Percentiles rank a stretch among this genome's conserved stretches.
These are phyloP conservation scores for Phthorimaea operculella DNA, from an alignment of 1,140 invertebrate genomes.

Conservation along the genomic window DNA sequence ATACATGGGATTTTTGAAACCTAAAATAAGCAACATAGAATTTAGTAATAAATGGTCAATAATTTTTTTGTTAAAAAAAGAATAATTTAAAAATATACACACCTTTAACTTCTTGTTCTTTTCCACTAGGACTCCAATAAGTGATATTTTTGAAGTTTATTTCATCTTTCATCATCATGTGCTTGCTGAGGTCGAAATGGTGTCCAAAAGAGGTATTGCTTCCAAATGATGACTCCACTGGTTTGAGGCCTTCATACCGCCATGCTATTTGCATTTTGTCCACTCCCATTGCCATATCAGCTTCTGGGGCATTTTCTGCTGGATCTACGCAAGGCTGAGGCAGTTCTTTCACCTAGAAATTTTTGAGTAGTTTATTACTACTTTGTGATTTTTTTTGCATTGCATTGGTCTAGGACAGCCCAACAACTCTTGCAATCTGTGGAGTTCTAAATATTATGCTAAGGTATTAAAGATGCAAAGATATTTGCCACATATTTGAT, in stretches of 20 bases:
- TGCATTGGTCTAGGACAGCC: too few relatives aligned
- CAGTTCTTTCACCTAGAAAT: conserved; percentile 52
- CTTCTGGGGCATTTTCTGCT: conserved; percentile 30
- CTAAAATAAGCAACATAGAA: conserved; percentile 23
- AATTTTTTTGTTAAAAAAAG: too few relatives aligned
- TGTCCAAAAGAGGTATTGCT: conserved; percentile 73
- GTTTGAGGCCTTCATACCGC: conserved; percentile 81
- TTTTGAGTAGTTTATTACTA: too few relatives aligned
- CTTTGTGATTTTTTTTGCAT: too few relatives aligned
- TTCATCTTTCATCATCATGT: conserved; percentile 73
- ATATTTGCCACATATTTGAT: conserved; percentile 14
- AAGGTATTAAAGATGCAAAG: too few relatives aligned
- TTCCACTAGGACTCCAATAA: conserved; percentile 34
- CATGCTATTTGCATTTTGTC: conserved; percentile 87
- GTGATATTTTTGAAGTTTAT: conserved; percentile 59
- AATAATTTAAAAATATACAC: too few relatives aligned
- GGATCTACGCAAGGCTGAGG: conserved; percentile 47
- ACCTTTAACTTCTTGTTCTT: conserved; percentile 26
- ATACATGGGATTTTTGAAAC: conserved; percentile 60
- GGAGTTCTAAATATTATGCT: too few relatives aligned
- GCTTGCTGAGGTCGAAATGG: conserved; percentile 82
- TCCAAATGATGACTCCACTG: conserved; percentile 71
- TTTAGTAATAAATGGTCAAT: too few relatives aligned
- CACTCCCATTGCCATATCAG: conserved; percentile 9
- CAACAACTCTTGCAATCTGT: too few relatives aligned